These are phyloP conservation scores for Darevskia mixta DNA, from an alignment of 2,797 vertebrate species.

Conservation along the genomic window DNA sequence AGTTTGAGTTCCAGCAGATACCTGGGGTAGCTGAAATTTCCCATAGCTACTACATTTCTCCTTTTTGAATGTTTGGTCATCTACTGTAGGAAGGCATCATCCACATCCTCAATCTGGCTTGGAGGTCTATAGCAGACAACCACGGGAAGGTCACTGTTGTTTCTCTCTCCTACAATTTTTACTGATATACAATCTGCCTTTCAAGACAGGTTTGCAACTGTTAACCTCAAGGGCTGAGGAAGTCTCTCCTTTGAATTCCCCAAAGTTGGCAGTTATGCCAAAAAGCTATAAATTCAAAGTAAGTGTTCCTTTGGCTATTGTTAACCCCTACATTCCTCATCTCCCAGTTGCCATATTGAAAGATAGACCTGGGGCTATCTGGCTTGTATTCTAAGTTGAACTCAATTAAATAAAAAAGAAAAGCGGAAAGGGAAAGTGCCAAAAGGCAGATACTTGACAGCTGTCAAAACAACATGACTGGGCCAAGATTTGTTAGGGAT, in stretches of 20 bases:
- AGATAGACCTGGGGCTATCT: constrained; percentile 29
- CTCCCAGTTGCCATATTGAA: constrained; percentile 36
- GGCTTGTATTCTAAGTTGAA: constrained; percentile 44
- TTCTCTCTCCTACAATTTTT: too few relatives aligned
- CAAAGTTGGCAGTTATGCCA: background rate
- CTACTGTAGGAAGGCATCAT: too few relatives aligned
- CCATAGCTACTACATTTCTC: too few relatives aligned
- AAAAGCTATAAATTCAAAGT: constrained; percentile 33
- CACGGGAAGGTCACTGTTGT: too few relatives aligned
- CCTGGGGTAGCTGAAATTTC: too few relatives aligned
- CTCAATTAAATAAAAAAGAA: constrained; percentile 57
- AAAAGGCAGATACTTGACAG: constrained; percentile 63
- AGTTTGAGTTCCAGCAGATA: too few relatives aligned
- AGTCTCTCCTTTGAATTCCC: background rate
- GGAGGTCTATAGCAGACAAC: too few relatives aligned
- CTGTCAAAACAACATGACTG: constrained; percentile 69
- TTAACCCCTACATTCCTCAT: constrained; percentile 59
- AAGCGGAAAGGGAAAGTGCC: background rate
- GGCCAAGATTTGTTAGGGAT: constrained; percentile 64
- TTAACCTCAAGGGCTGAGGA: background rate
- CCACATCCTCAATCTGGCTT: too few relatives aligned
- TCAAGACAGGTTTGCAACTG: too few relatives aligned
- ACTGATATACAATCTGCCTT: too few relatives aligned
- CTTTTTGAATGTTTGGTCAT: too few relatives aligned
- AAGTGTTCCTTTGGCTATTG: background rate